phyloP scores from a whole-genome alignment of 2,888 invertebrate species.

The Sphaeridia pumilis region DNA sequence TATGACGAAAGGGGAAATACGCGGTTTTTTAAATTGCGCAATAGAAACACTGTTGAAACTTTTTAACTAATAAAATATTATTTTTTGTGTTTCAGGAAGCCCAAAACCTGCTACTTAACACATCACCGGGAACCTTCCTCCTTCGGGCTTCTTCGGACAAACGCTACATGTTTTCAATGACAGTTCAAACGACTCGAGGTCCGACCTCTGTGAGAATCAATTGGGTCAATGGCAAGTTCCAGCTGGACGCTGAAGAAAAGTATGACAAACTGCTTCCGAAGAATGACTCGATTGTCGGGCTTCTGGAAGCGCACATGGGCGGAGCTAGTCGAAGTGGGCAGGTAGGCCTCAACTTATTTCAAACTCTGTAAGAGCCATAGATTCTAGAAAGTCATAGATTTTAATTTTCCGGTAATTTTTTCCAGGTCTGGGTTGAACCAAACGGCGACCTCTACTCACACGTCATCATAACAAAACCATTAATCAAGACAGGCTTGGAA shows the following conservation, averaged over 20 bases:
- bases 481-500: slow-evolving; percentile 44
- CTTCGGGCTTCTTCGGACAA: slow-evolving; percentile 69
- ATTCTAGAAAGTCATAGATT: no score
- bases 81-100: slow-evolving; percentile 45
- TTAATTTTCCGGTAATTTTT: slow-evolving; percentile 2
- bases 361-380: no score
- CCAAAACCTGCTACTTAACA: slow-evolving; percentile 49
- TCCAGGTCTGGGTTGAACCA: slow-evolving; percentile 64
- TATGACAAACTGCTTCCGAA: slow-evolving; percentile 53
- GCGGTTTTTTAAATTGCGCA: no score
- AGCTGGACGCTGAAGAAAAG: slow-evolving; percentile 60
- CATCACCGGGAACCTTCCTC: slow-evolving; percentile 61
- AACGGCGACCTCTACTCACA: slow-evolving; percentile 62
- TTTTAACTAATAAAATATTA: no score
- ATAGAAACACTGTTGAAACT: no score
- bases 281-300: slow-evolving; percentile 58
- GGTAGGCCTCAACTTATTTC: no score
- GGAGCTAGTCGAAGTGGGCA: slow-evolving; percentile 32
- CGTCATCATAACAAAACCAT: slow-evolving; percentile 56
- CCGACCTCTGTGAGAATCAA: slow-evolving; percentile 71
- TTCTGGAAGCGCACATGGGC: slow-evolving; percentile 61
- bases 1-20: no score
- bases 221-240: slow-evolving; percentile 57
- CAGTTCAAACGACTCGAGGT: slow-evolving; percentile 67
- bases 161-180: slow-evolving; percentile 64